Base-by-base conservation (phyloP, 2,888 invertebrate genomes). In the Fissipunctia ypsillon region DNA sequence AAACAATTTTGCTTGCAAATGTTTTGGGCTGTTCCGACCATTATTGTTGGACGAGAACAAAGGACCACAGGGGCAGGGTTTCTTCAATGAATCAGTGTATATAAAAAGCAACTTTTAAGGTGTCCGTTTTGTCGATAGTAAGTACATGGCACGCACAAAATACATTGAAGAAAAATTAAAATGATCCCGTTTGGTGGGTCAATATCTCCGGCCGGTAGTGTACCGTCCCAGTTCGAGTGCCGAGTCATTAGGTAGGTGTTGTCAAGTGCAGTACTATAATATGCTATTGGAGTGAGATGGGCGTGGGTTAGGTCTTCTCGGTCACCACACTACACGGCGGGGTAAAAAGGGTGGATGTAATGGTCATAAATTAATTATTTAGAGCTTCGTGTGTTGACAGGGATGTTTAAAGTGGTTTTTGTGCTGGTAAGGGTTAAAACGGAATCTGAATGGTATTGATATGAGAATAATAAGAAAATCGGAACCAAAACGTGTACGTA, bases 181-280 rank as follows among this genome's bases (percentile, higher is more conserved):
- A 4, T 31, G 31, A 3, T 2, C 31, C 31, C 31, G 31, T 7
- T 6, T 9, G 54, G 28, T 45, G 22, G 22, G 45, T 45, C 12
- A 60, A 70, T 22, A 61, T 67, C 0, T 48, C 7, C 54, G 72
- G 35, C 48, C 72, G 52, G 14, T 19, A 35, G 41, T 84, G 75
- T 84, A 67, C 28, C 25, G 50, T 19, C 35, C 66, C 54, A 82
- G 65, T 54, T 74, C 60, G 31, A 82, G 64, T 64, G 52, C 68
- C 84, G 80, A 70, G 48, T 84, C 87, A 88, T 89, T 87, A 87
- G 85, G 78, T 83, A 79, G 76, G 78, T 80, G 84, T 80, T 84
- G 83, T 90, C 89, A 88, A 88, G 83, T 84, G 79, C 88, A 69
- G 56, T 66, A 35, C 3, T 5, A 63, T 72, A 77, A 73, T 61